These are phyloP conservation scores for Acrobasis repandana DNA, from an alignment of 2,888 invertebrate species.

Conservation along the genomic window DNA sequence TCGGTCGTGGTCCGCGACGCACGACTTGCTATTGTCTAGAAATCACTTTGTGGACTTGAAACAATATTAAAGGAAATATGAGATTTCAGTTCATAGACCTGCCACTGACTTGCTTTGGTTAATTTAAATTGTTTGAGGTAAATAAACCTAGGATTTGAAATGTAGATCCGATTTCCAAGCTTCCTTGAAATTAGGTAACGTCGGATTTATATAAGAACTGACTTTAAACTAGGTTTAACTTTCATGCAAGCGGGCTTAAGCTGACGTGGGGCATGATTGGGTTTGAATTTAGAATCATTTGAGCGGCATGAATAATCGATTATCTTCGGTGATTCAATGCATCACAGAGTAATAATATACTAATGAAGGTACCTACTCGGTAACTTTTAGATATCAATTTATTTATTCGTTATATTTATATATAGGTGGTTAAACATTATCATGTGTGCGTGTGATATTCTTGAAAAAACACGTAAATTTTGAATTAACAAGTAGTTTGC, in stretches of 20 bases:
- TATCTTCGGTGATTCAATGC: no score
- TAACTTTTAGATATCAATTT: no score
- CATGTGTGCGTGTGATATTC: no score
- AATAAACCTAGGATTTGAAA: neutral
- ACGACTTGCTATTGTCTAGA: slow-evolving; percentile 66
- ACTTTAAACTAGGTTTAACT: neutral
- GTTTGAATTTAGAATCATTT: neutral
- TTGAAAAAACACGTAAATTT: no score
- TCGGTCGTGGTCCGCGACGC: slow-evolving; percentile 59
- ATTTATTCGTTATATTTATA: no score
- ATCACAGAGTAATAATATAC: no score
- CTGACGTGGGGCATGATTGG: neutral
- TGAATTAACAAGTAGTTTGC: no score
- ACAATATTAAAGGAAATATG: slow-evolving; percentile 24
- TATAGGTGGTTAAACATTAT: no score
- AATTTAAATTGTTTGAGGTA: neutral
- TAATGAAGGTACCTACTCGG: no score
- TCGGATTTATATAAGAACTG: neutral
- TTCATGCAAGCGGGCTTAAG: neutral
- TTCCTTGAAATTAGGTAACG: neutral
- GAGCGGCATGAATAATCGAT: neutral
- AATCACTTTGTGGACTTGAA: slow-evolving; percentile 48
- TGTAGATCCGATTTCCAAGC: neutral
- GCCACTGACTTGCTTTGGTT: neutral
- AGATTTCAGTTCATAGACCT: slow-evolving; percentile 20